Conservation (phyloP, 2,888 invertebrate genomes). For the Osedax fenrisi region DNA sequence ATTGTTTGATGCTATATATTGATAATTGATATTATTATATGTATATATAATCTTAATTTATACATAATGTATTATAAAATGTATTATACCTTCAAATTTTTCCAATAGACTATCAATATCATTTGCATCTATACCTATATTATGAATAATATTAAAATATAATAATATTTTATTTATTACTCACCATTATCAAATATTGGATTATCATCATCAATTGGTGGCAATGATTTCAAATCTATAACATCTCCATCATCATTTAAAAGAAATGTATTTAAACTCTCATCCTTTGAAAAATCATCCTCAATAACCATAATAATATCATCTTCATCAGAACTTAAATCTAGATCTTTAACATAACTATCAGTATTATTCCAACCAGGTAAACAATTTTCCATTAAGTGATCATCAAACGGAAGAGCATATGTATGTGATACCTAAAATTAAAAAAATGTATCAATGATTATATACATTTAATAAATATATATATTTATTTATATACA, state of each 20-base stretch:
- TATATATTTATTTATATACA: too few species aligned
- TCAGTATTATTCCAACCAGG: background rate
- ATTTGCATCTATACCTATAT: too few species aligned
- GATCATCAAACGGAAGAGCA: background rate
- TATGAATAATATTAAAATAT: too few species aligned
- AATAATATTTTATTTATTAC: background rate
- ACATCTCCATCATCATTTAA: background rate
- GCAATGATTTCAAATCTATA: background rate
- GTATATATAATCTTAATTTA: too few species aligned
- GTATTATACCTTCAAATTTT: too few species aligned
- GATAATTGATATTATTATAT: too few species aligned
- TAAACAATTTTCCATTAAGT: background rate
- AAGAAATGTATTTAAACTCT: background rate
- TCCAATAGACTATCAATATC: too few species aligned
- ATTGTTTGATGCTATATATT: too few species aligned
- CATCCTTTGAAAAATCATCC: background rate
- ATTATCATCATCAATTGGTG: background rate
- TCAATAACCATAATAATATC: background rate
- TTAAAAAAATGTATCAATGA: too few species aligned
- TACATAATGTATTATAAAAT: too few species aligned
- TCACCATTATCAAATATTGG: background rate
- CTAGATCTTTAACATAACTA: background rate
- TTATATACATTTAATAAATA: too few species aligned
- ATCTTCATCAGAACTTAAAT: background rate
- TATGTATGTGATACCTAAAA: too few species aligned